Base-by-base conservation (phyloP, 2,888 invertebrate genomes). In the Eulithis testata region DNA sequence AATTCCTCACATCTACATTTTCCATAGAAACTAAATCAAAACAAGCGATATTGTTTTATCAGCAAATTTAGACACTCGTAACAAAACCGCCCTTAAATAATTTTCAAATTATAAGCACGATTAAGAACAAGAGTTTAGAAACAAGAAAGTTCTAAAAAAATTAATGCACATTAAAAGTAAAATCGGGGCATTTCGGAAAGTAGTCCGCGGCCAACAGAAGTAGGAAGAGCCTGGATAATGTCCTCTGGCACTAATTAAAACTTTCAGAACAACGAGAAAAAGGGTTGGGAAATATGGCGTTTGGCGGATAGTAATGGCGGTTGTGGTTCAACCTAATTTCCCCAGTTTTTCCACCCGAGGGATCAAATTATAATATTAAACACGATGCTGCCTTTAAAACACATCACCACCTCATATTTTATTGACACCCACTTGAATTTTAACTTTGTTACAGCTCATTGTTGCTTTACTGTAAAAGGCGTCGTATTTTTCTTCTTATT, bases 201-300 rank as follows among this genome's bases (percentile, higher is more conserved):
- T 80, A 84, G 72, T 82, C 77, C 73, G 77, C 78, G 78, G 77
- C 79, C 76, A 79, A 83, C 81, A 85, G 78, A 81, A 85, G 83
- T 83, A 83, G 79, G 84, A 85, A 86, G 85, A 85, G 82, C 78
- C 80, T 82, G 88, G 85, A 85, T 91, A 91, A 91, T 90, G 89
- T 92, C 91, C 90, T 89, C 88, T 86, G 91, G 89, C 90, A 90
- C 90, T 91, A 91, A 92, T 91, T 92, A 91, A 92, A 92, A 92
- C 90, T 92, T 91, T 87, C 81, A 78, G 77, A 86, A 85, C 84
- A 80, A 81, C 82, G 84, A 81, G 87, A 87, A 91, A 91, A 91
- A 88, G 90, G 91, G 88, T 90, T 87, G 83, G 88, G 86, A 90
- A 91, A 90, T 90, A 90, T 90, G 81, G 87, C 89, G 78, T 88